Evolutionary conservation across 1,140 invertebrate genomes (phyloP).

Genomic region (Radopholus similis): DNA sequence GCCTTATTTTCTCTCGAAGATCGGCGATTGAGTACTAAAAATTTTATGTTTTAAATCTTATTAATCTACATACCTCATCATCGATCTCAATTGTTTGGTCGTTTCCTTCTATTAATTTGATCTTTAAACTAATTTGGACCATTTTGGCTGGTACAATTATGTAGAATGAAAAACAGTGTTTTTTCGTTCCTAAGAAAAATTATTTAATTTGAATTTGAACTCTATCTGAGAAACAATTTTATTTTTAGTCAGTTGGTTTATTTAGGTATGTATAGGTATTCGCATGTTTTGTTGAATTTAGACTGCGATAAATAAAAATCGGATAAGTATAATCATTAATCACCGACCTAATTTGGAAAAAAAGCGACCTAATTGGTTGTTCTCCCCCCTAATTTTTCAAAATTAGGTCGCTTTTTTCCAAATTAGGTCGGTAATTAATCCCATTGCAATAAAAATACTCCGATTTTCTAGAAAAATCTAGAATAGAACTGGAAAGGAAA

Average conservation of each 20-base stretch:
- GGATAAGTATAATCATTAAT: too few species aligned
- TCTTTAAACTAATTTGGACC: slow-evolving; percentile 13
- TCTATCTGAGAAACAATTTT: too few species aligned
- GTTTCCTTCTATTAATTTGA: slow-evolving; percentile 13
- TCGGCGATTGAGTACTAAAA: slow-evolving; percentile 3
- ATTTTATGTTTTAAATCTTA: not conserved
- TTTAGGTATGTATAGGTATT: too few species aligned
- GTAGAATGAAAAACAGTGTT: not conserved
- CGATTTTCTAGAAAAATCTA: not conserved
- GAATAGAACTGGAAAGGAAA: too few species aligned
- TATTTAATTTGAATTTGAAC: not conserved
- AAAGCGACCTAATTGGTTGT: too few species aligned
- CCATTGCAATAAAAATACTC: too few species aligned
- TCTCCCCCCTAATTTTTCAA: too few species aligned
- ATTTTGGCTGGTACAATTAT: not conserved
- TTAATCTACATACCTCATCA: slow-evolving; percentile 7
- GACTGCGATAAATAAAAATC: not conserved
- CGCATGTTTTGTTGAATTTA: too few species aligned
- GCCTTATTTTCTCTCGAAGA: slow-evolving; percentile 13
- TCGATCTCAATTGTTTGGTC: slow-evolving; percentile 10
- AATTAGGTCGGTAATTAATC: too few species aligned
- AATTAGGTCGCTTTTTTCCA: too few species aligned
- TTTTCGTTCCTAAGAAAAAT: not conserved
- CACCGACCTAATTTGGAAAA: too few species aligned
- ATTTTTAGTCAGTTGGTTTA: too few species aligned